phyloP scores from a whole-genome alignment of 1,140 invertebrate species.

The Acromyrmex echinatior region DNA sequence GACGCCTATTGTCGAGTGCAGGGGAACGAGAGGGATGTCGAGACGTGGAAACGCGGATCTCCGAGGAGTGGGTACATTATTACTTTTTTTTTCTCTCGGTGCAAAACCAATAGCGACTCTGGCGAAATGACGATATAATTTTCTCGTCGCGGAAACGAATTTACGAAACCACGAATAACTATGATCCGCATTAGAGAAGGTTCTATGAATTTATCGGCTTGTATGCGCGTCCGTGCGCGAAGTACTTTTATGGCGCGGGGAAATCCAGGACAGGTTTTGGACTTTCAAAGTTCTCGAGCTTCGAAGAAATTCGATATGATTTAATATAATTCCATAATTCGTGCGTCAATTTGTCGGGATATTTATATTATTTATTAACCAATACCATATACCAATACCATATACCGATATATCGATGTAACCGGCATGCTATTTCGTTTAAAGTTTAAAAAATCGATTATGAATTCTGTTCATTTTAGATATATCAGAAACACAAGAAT shows the following conservation, averaged over 20 bases:
- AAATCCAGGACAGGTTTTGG: slow-evolving; percentile 14
- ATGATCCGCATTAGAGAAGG: slow-evolving; percentile 10
- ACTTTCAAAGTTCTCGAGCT: slow-evolving; percentile 47
- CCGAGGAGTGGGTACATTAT: slow-evolving; percentile 49
- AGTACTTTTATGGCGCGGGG: slow-evolving; percentile 18
- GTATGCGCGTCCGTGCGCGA: slow-evolving; percentile 54
- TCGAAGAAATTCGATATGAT: slow-evolving; percentile 53
- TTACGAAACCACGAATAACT: slow-evolving; percentile 55
- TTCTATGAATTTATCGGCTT: slow-evolving; percentile 56
- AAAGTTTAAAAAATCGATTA: not conserved
- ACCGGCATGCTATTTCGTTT: not conserved
- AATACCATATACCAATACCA: no score
- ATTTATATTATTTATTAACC: slow-evolving; percentile 35
- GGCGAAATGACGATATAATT: slow-evolving; percentile 67
- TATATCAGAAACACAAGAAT: not conserved
- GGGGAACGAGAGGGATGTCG: not conserved
- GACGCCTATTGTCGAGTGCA: slow-evolving; percentile 22
- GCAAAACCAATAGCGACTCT: slow-evolving; percentile 57
- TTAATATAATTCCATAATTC: slow-evolving; percentile 58
- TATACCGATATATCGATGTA: not conserved
- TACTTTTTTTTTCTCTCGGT: slow-evolving; percentile 40
- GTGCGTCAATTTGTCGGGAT: slow-evolving; percentile 26
- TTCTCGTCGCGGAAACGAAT: slow-evolving; percentile 65
- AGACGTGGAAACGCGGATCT: slow-evolving; percentile 26
- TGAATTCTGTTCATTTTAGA: not conserved